Base-by-base conservation (phyloP, 2,113 vertebrate genomes). In the Rhipidura dahli region DNA sequence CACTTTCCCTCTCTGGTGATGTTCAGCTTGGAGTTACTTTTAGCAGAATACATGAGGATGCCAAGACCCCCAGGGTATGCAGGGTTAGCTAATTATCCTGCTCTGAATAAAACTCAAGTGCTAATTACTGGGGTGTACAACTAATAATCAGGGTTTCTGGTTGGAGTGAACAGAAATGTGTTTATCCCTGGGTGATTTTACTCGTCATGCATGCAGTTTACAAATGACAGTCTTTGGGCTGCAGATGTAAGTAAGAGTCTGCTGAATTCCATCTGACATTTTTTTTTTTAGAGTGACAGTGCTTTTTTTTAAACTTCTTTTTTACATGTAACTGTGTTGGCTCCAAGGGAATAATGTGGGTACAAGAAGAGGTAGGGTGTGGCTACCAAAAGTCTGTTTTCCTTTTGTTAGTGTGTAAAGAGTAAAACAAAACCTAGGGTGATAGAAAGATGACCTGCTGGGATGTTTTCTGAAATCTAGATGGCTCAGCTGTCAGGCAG, bases 81-180 rank as follows among this genome's bases (percentile, higher is more conserved):
- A 86, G 72, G 35, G 42, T 70, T 89, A 66, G 83, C 65, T 86
- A 70, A 83, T 84, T 95, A 63, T 65, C 54, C 51, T 70, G 22
- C 45, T 71, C 71, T 81, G 90, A 95, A 93, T 93, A 86, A 96
- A 92, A 71, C 68, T 71, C 59, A 77, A 87, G 70, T 57, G n/a
- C 53, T 91, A 72, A 61, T 96, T 80, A 64, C 60, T 86, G 76
- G 70, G 81, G 54, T 89, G 93, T 83, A 40, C 64, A 83, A 56
- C 26, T 91, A 83, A 92, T 57, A 87, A 89, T 84, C 54, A 49
- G 63, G 3, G 31, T 64, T 66, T 91, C 66, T 93, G 57, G 8
- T n/a, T 82, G 61, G 60, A 76, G 75, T 42, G 33, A 71, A 51
- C 47, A 91, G 72, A 68, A 93, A 14, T 47, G 24, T 80, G 31